Base-by-base conservation (phyloP, 2,888 invertebrate genomes). In the Amphiduros pacificus region DNA sequence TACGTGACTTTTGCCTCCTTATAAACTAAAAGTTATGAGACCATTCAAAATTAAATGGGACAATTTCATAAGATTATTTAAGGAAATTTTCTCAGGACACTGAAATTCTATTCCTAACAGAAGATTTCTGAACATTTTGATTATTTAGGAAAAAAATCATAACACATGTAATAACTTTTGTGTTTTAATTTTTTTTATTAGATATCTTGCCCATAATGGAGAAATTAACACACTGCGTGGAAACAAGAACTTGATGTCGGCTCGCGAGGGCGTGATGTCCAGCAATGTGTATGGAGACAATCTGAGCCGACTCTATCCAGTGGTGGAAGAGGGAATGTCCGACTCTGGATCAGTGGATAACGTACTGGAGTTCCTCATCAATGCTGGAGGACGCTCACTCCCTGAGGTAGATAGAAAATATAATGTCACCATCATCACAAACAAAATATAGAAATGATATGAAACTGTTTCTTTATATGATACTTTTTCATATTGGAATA, bases 221-320 rank as follows among this genome's bases (percentile, higher is more conserved):
- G 99, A 99, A 86, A 99, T 99, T 83, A 99, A 99, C 86, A 99
- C 99, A 17, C 87, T 99, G 72, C 89, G 97, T 67, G 99, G 99
- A 73, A 99, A 99, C 83, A 93, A 97, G 9, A 99, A 99, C 84
- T 88, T 93, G 71, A 99, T 99, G 98, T 93, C 94, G 82, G 98
- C 98, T 59, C 90, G 99, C 60, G 98, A 98, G 83, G 98, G 98
- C 62, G 93, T 97, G 32, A 97, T 98, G 97, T 88, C 90, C 79
- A 94, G 92, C 79, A 86, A 89, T 14, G 80, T 89, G 44, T 95
- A 90, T 81, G 94, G 94, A 3, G 89, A 91, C 62, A 88, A 92
- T 64, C 85, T 99, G 64, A 90, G 92, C 78, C 88, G 90, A 68
- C 87, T 99, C 2, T 98, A 95, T 84, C 98, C 98, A 0, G 95